Percentiles rank a stretch among this genome's conserved stretches.
Conservation (phyloP, 2,113 vertebrate genomes). For the Larimichthys polyactis region DNA sequence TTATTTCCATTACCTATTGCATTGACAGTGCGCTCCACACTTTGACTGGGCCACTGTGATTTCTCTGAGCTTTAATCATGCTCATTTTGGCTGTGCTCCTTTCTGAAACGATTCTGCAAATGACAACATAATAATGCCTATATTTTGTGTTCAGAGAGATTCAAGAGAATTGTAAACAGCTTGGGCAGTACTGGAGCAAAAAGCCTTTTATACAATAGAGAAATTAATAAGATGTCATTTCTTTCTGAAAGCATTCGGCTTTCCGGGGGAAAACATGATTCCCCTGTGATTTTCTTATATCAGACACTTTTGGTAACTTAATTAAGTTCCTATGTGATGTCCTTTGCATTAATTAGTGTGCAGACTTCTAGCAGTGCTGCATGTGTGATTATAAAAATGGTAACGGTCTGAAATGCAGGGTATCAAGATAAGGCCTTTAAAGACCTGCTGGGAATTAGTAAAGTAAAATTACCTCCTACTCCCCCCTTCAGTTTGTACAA, state of each 20-base stretch:
- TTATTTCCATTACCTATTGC: not conserved
- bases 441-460: no score
- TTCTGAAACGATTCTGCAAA: not conserved
- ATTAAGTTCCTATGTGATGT: constrained; percentile 14
- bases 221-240: not conserved
- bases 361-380: not conserved
- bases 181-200: not conserved
- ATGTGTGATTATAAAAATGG: not conserved
- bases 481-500: not conserved
- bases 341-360: constrained; percentile 18
- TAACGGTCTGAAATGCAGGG: not conserved
- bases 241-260: constrained; percentile 7
- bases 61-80: not conserved
- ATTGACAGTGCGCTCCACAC: not conserved
- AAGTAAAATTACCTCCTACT: no score
- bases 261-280: constrained; percentile 14
- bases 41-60: not conserved
- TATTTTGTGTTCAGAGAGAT: not conserved
- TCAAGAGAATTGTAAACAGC: not conserved
- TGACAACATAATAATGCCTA: not conserved
- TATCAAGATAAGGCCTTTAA: not conserved
- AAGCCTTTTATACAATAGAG: not conserved
- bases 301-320: constrained; percentile 3
- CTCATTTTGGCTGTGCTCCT: not conserved
- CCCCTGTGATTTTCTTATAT: not conserved